Conservation (phyloP, 2,113 vertebrate species). For the Podarcis raffonei region DNA sequence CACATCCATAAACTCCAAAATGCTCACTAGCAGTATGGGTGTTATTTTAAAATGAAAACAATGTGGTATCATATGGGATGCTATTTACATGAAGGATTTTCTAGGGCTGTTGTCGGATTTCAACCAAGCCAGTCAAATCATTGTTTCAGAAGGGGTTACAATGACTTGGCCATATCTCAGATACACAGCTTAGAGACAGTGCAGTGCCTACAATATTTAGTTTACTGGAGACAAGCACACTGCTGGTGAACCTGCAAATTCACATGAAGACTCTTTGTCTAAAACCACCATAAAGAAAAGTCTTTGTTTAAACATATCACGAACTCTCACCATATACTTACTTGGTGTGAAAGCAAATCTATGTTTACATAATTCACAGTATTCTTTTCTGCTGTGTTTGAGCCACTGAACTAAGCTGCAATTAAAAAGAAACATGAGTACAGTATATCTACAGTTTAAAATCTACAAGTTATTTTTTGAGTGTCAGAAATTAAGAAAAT, state of each 20-base stretch:
- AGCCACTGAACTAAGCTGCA: constrained; percentile 99
- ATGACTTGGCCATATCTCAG: not conserved
- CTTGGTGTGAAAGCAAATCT: constrained; percentile 99
- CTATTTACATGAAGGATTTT: not conserved
- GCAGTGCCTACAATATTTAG: not conserved
- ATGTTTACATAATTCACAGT: constrained; percentile 99
- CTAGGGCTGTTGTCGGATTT: not conserved
- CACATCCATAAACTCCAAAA: not conserved
- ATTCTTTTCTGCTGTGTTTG: constrained; percentile 99
- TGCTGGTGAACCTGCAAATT: not conserved
- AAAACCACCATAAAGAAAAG: not conserved
- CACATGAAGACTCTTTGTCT: not conserved
- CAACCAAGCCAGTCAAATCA: not conserved
- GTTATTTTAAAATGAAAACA: not conserved
- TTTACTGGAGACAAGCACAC: not conserved
- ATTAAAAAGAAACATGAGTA: constrained; percentile 50
- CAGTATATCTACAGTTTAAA: not conserved
- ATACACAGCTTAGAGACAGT: not conserved
- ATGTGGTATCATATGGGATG: too few relatives aligned
- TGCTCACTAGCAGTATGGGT: not conserved
- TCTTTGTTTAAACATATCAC: constrained; percentile 40
- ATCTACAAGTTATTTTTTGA: not conserved
- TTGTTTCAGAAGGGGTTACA: not conserved
- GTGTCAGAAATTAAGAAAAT: not conserved
- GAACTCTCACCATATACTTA: constrained; percentile 83